Evolutionary conservation across 2,113 vertebrate species (phyloP), one percentile per base, ranked within the genome.

Genomic region (Cochlearius cochlearius): DNA sequence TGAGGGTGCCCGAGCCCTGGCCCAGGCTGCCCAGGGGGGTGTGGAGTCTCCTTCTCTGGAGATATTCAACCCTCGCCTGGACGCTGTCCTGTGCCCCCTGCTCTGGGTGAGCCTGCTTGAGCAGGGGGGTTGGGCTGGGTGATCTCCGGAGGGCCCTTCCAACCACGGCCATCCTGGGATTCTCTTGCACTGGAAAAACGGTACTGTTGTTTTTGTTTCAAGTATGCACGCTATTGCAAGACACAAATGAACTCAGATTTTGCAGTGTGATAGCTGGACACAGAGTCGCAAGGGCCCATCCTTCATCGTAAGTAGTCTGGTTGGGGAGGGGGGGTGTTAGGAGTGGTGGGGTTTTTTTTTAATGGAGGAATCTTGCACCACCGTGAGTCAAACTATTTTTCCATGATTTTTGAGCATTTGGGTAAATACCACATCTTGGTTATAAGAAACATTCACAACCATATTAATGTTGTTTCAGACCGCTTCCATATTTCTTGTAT

Each of bases 251-350:
- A 18, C 62, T 68, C 79, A 36, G 39, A 13, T 63, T 85, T 55
- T 81, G 60, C 55, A 27, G 50, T 63, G 66, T 73, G 64, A 3
- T 23, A 30, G n/a, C 23, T 15, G 30, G 69, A 16, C 56, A 59
- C 60, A 59, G 43, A 36, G 71, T 74, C 5, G 1, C 14, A 50
- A 47, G 78, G 73, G n/a, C 17, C 23, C 26, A 11, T 41, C 67
- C 38, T 68, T 41, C 12, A 47, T 5, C 16, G 5, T 47, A 47
- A 80, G 32, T 32, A 32, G 22, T 34, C 39, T 15, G 1, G 1
- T 41, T 49, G 13, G 5, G 5, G 36, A 7, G 19, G 26, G 21
- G 1, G 3, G 11, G 47, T 7, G 47, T 7, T 6, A 25, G 12
- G 29, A 25, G 15, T 23, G 36, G 7, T 49, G 47, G 36, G 25